phyloP scores from a whole-genome alignment of 2,888 invertebrate species.

The Hesperia comma region DNA sequence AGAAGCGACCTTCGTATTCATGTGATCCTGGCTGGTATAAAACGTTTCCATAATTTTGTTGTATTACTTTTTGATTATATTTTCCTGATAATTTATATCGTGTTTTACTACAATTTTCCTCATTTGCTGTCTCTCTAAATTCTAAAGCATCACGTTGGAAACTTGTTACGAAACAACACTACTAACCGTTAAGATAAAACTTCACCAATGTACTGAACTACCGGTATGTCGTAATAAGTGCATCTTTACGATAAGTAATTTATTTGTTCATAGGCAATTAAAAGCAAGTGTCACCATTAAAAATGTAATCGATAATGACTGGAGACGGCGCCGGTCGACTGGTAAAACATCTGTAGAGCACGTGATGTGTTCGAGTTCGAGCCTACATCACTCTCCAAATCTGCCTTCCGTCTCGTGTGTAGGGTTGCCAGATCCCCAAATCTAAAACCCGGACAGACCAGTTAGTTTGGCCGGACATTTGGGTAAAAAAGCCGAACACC shows the following conservation, averaged over 20 bases:
- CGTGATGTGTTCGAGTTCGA: background rate
- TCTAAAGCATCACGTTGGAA: background rate
- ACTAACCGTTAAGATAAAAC: background rate
- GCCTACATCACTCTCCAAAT: background rate
- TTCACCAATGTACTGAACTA: background rate
- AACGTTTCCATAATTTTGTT: too few relatives aligned
- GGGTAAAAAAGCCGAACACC: too few relatives aligned
- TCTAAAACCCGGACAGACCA: too few relatives aligned
- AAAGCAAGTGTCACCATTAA: slow-evolving; percentile 5
- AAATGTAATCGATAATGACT: slow-evolving; percentile 8
- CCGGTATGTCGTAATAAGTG: slow-evolving; percentile 3
- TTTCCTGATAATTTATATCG: too few relatives aligned
- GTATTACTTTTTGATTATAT: too few relatives aligned
- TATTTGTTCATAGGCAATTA: slow-evolving; percentile 5
- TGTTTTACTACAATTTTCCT: background rate
- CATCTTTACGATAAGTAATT: background rate
- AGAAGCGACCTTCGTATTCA: too few relatives aligned
- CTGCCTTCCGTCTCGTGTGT: background rate
- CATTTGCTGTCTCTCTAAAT: background rate
- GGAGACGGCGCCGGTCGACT: slow-evolving; percentile 1
- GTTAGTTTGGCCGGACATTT: too few relatives aligned
- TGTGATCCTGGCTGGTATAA: too few relatives aligned
- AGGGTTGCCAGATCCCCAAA: too few relatives aligned
- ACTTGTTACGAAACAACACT: background rate
- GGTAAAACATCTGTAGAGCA: background rate